Conservation (phyloP, 1,140 invertebrate genomes). For the Procambarus clarkii region DNA sequence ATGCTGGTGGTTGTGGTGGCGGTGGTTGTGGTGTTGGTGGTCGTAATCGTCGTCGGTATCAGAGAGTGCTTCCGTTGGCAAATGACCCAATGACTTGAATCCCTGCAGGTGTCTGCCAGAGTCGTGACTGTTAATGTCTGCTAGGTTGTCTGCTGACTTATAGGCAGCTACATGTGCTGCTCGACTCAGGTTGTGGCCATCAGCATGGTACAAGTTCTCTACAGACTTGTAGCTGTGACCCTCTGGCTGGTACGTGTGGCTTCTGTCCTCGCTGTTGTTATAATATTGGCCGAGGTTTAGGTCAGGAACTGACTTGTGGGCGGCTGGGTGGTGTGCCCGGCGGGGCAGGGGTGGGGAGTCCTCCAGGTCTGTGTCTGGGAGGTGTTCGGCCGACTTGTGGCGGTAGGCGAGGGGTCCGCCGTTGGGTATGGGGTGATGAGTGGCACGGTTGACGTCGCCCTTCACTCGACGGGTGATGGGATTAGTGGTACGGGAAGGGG, state of each 20-base stretch:
- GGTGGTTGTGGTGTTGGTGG: too few relatives aligned
- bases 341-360: neutral
- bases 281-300: too few relatives aligned
- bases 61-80: conserved; percentile 8
- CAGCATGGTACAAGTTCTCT: conserved; percentile 6
- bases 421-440: conserved; percentile 15
- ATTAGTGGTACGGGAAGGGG: conserved; percentile 53
- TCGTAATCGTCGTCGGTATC: conserved; percentile 25
- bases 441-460: conserved; percentile 54
- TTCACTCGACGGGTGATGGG: conserved; percentile 56
- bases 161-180: neutral
- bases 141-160: conserved; percentile 18
- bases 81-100: conserved; percentile 44
- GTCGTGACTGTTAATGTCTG: neutral
- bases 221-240: neutral
- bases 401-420: conserved; percentile 13
- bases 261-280: neutral
- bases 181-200: neutral
- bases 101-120: conserved; percentile 13
- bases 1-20: too few relatives aligned
- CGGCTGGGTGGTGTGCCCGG: neutral
- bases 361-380: conserved; percentile 50
- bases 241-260: neutral
- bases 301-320: conserved; percentile 65
- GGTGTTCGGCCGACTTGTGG: conserved; percentile 33